A percentile compares a stretch with the other conserved stretches of the same genome.
These are phyloP conservation scores for Heterohyrax brucei DNA, from an alignment of 2,797 vertebrate genomes.

Conservation along the genomic window DNA sequence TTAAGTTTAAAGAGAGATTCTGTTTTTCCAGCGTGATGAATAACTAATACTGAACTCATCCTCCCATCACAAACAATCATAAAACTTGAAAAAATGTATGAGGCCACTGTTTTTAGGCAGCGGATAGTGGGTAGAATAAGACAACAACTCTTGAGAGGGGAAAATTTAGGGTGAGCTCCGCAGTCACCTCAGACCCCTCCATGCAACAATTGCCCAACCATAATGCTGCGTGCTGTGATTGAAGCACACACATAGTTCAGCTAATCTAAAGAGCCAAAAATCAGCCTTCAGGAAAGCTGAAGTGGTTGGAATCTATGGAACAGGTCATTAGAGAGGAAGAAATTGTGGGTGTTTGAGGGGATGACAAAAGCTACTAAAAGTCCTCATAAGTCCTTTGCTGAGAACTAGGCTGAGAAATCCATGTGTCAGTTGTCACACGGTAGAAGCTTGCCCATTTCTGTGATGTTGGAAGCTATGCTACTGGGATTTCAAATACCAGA, in stretches of 20 bases:
- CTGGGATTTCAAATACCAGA: too few species aligned
- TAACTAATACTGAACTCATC: neutral
- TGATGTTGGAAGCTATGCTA: too few species aligned
- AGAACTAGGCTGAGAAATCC: neutral
- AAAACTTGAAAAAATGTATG: neutral
- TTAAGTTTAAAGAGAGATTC: neutral
- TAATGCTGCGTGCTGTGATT: neutral
- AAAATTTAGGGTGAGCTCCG: neutral
- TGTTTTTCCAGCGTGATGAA: neutral
- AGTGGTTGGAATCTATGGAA: neutral
- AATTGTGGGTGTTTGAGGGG: too few species aligned
- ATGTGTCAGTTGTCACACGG: too few species aligned
- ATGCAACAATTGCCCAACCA: neutral
- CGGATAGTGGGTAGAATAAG: too few species aligned
- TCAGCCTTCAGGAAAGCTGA: neutral
- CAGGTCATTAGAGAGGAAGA: neutral
- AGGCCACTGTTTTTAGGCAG: neutral
- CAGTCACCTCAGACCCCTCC: neutral
- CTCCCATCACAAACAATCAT: neutral
- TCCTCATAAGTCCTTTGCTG: neutral
- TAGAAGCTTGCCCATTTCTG: too few species aligned
- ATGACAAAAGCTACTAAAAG: accelerated
- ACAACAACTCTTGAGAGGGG: neutral
- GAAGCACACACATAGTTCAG: neutral
- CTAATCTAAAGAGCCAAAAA: neutral